Evolutionary conservation across 2,888 invertebrate genomes (phyloP), one percentile per base, ranked within the genome.

Genomic region (Drosophila bunnanda): DNA sequence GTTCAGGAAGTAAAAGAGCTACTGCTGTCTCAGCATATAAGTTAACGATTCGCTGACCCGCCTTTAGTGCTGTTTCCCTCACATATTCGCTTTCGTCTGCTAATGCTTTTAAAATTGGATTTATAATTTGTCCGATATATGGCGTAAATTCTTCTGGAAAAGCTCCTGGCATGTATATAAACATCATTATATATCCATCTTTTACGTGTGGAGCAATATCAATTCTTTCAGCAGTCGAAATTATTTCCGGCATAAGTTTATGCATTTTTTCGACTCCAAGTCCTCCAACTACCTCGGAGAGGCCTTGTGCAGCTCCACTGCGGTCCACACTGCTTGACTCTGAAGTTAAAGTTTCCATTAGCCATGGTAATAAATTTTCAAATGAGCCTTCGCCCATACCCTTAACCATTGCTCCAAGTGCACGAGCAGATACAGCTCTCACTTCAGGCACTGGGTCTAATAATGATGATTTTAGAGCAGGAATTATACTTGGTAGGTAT

Each of bases 161-260:
- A 13, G 98, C 98, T 71, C 96, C 96, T 4, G 99, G 99, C 96
- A 99, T 97, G 93, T 99, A 99, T 90, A 99, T 99, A 93, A 99
- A 99, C 98, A 99, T 98, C 98, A 99, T 98, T 75, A 99, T 98
- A 93, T 99, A 99, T 46, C 99, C 99, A 93, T 99, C 99, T 90
- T 99, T 97, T 2, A 99, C 99, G 93, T 98, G 98, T 0, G 99
- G 97, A 8, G 98, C 97, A 85, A 98, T 97, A 92, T 98, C 98
- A 1, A 96, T 95, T 70, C 98, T 94, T 91, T 98, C 98, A 0
- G 98, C 98, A 0, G 98, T 98, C 57, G 96, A 95, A 79, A 99
- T 98, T 76, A 99, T 98, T 91, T 98, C 95, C 0, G 98, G 99
- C 99, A 99, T 99, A 59, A 99, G 95, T 92, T 97, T 97, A 90